A percentile compares a stretch with the other conserved stretches of the same genome.
Conservation (phyloP, 2,113 vertebrate genomes). For the Epinephelus lanceolatus region DNA sequence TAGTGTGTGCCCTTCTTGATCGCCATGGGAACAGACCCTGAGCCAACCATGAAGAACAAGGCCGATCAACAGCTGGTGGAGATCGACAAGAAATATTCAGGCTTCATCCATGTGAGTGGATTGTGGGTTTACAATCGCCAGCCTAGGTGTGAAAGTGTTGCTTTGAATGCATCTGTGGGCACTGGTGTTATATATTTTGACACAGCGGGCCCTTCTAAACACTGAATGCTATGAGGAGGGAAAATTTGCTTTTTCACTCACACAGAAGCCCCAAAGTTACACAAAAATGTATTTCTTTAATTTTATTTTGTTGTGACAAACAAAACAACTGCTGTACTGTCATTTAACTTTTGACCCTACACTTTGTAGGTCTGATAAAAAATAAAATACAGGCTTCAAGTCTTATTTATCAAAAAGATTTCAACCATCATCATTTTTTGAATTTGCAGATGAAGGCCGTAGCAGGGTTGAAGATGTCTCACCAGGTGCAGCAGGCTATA, state of each 20-base stretch:
- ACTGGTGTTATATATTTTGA: not conserved
- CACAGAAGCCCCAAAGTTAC: not conserved
- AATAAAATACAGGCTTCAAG: not conserved
- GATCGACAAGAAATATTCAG: conserved; percentile 98
- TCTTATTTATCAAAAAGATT: not conserved
- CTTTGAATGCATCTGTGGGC: not conserved
- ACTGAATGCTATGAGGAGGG: not conserved
- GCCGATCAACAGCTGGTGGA: conserved; percentile 97
- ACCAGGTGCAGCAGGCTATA: conserved; percentile 96
- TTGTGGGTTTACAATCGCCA: not conserved
- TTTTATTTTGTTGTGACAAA: not conserved
- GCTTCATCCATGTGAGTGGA: conserved; percentile 96
- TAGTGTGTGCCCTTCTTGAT: conserved; percentile 99
- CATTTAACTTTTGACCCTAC: not conserved
- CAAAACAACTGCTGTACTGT: not conserved
- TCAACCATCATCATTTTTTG: not conserved
- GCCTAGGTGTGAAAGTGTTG: not conserved
- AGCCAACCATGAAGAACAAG: conserved; percentile 98
- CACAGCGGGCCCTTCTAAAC: not conserved
- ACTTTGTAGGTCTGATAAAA: not conserved
- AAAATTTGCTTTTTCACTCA: not conserved
- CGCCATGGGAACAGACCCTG: conserved; percentile 98
- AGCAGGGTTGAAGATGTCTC: conserved; percentile 99
- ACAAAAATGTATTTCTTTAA: too few species aligned
- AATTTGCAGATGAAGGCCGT: conserved; percentile 97